phyloP scores from a whole-genome alignment of 2,888 invertebrate species.

The Fissipunctia ypsillon region DNA sequence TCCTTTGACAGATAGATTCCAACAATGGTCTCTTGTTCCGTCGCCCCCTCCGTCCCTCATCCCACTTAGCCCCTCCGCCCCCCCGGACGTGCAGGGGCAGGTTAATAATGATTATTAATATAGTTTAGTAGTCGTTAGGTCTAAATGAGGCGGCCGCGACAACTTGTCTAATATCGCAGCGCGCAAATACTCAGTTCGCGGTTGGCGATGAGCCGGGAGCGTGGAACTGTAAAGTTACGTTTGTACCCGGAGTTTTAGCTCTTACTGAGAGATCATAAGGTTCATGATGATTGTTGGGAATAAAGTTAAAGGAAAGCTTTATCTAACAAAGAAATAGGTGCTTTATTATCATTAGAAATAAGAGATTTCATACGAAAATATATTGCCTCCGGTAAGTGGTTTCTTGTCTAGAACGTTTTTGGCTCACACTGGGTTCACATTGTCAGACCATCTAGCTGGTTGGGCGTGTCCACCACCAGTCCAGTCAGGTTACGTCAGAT shows the following conservation, averaged over 20 bases:
- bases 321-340: neutral
- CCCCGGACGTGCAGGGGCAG: conserved; percentile 70
- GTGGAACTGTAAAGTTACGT: conserved; percentile 29
- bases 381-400: neutral
- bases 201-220: conserved; percentile 72
- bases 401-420: neutral
- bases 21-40: conserved; percentile 66
- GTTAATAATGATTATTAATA: conserved; percentile 89
- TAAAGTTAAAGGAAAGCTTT: neutral
- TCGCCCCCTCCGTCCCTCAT: conserved; percentile 33
- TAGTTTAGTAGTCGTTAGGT: conserved; percentile 86
- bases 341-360: too few species aligned
- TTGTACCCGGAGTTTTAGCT: neutral
- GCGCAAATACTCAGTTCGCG: conserved; percentile 84
- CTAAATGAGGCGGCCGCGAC: conserved; percentile 80
- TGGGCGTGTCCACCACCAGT: too few species aligned
- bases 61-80: conserved; percentile 42
- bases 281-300: neutral
- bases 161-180: conserved; percentile 86
- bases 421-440: neutral
- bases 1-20: conserved; percentile 79
- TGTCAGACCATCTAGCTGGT: neutral
- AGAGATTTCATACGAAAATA: too few species aligned
- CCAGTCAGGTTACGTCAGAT: too few species aligned
- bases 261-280: neutral